These are phyloP conservation scores for Chironomus tentans DNA, from an alignment of 2,888 invertebrate species.

Conservation along the genomic window DNA sequence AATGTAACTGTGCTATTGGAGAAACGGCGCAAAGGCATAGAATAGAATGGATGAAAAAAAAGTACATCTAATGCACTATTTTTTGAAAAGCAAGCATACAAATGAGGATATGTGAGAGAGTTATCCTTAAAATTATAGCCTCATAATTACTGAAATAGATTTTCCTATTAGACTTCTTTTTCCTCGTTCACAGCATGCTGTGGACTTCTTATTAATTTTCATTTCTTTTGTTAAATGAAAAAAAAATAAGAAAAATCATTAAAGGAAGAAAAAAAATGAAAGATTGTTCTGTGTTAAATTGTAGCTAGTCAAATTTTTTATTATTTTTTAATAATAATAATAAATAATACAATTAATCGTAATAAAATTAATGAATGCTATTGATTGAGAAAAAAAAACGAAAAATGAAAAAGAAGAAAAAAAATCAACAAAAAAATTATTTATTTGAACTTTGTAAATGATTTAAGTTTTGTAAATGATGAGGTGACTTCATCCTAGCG, in stretches of 20 bases:
- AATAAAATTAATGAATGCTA: background rate
- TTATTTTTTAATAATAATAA: background rate
- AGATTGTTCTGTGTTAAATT: conserved; percentile 28
- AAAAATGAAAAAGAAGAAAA: background rate
- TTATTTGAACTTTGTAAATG: background rate
- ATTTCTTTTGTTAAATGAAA: background rate
- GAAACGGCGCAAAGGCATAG: too few relatives aligned
- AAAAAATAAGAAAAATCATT: background rate
- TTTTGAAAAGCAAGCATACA: too few relatives aligned
- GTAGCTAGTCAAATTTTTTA: conserved; percentile 27
- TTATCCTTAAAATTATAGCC: too few relatives aligned
- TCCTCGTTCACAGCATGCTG: too few relatives aligned
- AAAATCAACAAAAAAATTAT: background rate
- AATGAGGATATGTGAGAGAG: too few relatives aligned
- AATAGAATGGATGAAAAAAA: too few relatives aligned
- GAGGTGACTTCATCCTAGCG: background rate
- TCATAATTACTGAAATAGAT: too few relatives aligned
- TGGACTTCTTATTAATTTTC: background rate
- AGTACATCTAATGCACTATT: too few relatives aligned
- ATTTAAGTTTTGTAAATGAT: too few relatives aligned
- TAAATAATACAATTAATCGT: background rate
- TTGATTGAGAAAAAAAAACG: background rate
- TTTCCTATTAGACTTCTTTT: too few relatives aligned
- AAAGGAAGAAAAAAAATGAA: conserved; percentile 1
- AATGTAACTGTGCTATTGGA: too few relatives aligned